phyloP scores from a whole-genome alignment of 2,113 vertebrate species.

The Vulpes vulpes region DNA sequence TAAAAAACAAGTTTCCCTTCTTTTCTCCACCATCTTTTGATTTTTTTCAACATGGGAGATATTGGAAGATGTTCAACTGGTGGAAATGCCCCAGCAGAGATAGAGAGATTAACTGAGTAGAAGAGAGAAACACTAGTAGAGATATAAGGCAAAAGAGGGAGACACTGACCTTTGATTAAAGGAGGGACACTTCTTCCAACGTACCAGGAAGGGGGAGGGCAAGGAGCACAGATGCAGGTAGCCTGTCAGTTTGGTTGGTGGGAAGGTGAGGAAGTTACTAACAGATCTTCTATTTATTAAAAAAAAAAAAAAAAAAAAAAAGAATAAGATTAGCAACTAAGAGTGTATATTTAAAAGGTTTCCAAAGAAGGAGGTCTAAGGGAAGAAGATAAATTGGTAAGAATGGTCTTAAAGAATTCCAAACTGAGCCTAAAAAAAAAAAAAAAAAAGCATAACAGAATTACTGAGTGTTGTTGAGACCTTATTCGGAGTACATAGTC shows the following conservation, averaged over 20 bases:
- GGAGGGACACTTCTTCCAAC: not conserved
- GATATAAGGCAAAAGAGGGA: not conserved
- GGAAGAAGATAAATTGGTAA: not conserved
- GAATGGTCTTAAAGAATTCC: not conserved
- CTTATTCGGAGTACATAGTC: not conserved
- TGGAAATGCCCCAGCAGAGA: not conserved
- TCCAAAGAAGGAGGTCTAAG: not conserved
- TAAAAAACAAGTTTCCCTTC: not conserved
- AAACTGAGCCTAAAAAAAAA: not conserved
- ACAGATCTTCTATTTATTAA: not conserved
- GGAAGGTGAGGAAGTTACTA: not conserved
- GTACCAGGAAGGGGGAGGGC: not conserved
- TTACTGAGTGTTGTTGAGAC: not conserved
- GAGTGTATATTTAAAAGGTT: not conserved
- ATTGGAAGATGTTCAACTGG: not conserved
- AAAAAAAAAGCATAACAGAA: not conserved
- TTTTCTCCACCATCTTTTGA: not conserved
- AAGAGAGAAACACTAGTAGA: not conserved
- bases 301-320: not conserved
- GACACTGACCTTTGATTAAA: not conserved
- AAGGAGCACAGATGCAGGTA: not conserved
- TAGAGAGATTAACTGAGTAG: not conserved
- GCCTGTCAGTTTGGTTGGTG: not conserved
- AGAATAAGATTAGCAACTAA: not conserved
- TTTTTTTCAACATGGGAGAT: not conserved